Evolutionary conservation across 2,113 vertebrate species (phyloP).

Genomic region (Sminthopsis crassicaudata): DNA sequence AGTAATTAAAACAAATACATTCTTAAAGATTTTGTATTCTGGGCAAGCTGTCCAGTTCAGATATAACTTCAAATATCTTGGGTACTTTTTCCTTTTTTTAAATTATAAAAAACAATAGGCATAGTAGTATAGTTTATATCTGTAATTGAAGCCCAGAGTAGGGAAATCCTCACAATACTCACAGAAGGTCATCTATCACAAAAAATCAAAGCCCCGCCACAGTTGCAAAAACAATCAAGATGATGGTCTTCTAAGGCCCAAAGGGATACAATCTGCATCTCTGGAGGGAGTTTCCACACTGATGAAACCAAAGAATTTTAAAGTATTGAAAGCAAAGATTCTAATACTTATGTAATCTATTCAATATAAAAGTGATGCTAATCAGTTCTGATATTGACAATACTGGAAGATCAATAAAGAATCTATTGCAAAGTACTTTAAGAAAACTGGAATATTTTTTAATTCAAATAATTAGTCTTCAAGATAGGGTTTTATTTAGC

Average conservation of each 20-base stretch:
- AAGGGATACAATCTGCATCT: no score
- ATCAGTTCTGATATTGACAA: background rate
- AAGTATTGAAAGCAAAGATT: no score
- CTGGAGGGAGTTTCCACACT: no score
- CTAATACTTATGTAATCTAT: no score
- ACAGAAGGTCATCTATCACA: background rate
- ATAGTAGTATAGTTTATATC: background rate
- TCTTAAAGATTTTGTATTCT: slow-evolving; percentile 26
- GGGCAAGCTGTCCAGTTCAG: background rate
- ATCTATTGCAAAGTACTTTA: background rate
- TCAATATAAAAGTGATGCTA: background rate
- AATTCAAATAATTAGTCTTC: background rate
- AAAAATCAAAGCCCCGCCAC: no score
- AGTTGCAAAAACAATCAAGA: background rate
- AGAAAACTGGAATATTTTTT: background rate
- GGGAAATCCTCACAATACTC: background rate
- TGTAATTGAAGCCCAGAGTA: background rate
- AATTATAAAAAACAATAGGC: background rate
- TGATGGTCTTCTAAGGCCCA: background rate
- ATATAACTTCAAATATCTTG: background rate
- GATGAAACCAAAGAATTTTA: no score
- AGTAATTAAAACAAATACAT: background rate
- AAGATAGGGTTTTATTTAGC: background rate
- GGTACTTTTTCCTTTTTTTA: background rate
- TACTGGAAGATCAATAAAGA: background rate